Percentiles rank a stretch among this genome's conserved stretches.
Evolutionary conservation across 2,888 invertebrate species (phyloP).

Genomic region (Diabrotica balteata): DNA sequence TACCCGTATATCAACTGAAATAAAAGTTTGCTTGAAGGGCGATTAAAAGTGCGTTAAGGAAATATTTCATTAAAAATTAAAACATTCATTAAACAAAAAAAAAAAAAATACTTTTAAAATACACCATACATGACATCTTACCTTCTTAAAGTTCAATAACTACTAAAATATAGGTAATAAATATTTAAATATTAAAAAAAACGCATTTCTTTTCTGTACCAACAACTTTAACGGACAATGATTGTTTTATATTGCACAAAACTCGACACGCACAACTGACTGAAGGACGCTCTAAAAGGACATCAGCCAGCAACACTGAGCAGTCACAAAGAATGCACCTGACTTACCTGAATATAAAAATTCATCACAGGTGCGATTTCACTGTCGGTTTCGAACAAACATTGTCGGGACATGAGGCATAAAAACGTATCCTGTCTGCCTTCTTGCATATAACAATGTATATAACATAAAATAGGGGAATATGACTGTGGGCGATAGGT

Average conservation of each 20-base stretch:
- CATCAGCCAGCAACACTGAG: constrained; percentile 16
- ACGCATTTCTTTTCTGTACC: no score
- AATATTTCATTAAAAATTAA: no score
- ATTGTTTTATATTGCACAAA: constrained; percentile 7
- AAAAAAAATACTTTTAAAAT: no score
- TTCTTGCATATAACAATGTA: constrained; percentile 1
- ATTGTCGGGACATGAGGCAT: constrained; percentile 23
- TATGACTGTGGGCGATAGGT: neutral
- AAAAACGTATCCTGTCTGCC: constrained; percentile 29
- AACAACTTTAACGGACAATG: neutral
- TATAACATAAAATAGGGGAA: constrained; percentile 10
- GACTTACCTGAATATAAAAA: constrained; percentile 32
- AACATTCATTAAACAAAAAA: no score
- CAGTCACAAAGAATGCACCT: constrained; percentile 28
- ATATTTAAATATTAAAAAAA: no score
- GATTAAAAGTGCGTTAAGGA: no score
- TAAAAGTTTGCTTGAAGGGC: no score
- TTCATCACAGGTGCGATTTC: constrained; percentile 32
- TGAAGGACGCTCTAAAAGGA: constrained; percentile 24
- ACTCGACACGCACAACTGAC: constrained; percentile 12
- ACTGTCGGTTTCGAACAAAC: constrained; percentile 27
- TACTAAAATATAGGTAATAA: no score
- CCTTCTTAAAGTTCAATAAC: no score
- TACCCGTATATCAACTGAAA: no score
- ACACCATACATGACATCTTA: no score